Base-by-base conservation (phyloP, 2,113 vertebrate species). In the Centrocercus urophasianus region DNA sequence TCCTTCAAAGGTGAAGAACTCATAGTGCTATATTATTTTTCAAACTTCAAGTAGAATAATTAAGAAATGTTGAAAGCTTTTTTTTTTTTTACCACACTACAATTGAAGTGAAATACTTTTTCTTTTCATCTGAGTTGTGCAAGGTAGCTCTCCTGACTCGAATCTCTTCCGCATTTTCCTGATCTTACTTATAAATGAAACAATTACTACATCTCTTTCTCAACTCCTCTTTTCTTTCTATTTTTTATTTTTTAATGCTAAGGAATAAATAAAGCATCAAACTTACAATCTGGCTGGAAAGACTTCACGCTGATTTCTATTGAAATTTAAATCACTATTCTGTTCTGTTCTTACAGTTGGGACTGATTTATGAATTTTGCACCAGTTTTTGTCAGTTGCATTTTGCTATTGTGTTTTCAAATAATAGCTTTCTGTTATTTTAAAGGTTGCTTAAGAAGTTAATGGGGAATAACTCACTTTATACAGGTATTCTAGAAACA, bases 381-480 rank as follows among this genome's bases (percentile, higher is more conserved):
- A 45, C 11, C 5, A 21, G 7, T 76, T 89, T n/a, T 40, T 65
- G 8, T 43, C 56, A 70, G 13, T 59, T 63, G 8, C 10, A 28
- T 71, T 83, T 87, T 80, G 56, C 38, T 85, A 5, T 6, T 70
- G 5, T 47, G 5, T 48, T 85, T 10, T 56, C 20, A 56, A 9
- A 30, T 18, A n/a, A 22, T 10, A 83, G 5, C 16, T 45, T 2
- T n/a, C 59, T 50, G 1, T 56, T 88, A 22, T 30, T 83, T 38
- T 2, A 57, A 11, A 60, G 5, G 10, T 22, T 84, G 11, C 18
- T 81, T 72, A n/a, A 76, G 82, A 88, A 94, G 47, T 34, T 67
- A 28, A 14, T 9, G 27, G n/a, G 64, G 32, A n/a, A 83, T 85
- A 66, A 0, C 2, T 9, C 0, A 4, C 2, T 0, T 85, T 67